Conservation (phyloP, 1,140 invertebrate genomes). For the Heterodera carotae region DNA sequence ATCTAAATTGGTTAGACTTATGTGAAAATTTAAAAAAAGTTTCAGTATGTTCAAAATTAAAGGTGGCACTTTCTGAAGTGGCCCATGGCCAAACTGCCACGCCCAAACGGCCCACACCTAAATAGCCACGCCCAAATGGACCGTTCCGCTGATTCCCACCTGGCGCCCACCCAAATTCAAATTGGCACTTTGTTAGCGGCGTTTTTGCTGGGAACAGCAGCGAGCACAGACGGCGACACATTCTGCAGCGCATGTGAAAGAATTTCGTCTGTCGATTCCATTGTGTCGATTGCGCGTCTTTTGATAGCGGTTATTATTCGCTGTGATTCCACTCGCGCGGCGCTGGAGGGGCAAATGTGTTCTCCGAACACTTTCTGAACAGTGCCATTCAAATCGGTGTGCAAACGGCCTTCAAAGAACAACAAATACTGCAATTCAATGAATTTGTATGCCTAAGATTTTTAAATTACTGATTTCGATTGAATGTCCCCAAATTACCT, state of each 20-base stretch:
- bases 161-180: too few species aligned
- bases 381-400: constrained; percentile 14
- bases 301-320: constrained; percentile 11
- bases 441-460: background rate
- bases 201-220: background rate
- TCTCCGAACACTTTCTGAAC: background rate
- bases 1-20: too few species aligned
- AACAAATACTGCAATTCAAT: background rate
- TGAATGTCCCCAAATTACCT: background rate
- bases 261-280: constrained; percentile 8
- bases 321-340: background rate
- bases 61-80: too few species aligned
- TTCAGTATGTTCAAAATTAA: too few species aligned
- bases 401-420: background rate
- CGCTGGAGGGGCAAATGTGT: constrained; percentile 6
- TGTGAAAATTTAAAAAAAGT: too few species aligned
- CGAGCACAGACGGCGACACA: background rate
- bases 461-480: background rate
- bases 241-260: background rate
- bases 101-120: too few species aligned
- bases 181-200: background rate
- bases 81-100: too few species aligned
- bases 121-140: too few species aligned
- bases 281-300: background rate
- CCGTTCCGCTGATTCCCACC: too few species aligned